Base-by-base conservation (phyloP, 1,140 invertebrate species). In the Subanguina moxae region DNA sequence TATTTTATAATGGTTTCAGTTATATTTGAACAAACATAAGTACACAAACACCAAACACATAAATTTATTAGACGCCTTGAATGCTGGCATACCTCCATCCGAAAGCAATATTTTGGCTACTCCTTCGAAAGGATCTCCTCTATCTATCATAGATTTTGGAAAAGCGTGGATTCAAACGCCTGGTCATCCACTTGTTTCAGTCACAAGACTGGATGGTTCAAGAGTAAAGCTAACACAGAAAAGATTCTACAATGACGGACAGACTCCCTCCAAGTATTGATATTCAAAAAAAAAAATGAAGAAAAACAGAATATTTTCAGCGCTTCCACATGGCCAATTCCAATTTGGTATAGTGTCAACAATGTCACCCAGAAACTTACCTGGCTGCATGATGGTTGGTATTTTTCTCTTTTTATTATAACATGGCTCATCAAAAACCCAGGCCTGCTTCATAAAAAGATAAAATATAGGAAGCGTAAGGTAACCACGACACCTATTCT, bases 111-210 rank as follows among this genome's bases (percentile, higher is more conserved):
- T 63, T 45, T 28, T 21, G 73, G 73, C 17, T 62, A 76, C 1
- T 73, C 76, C 46, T 72, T 76, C 30, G 63, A 74, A 38, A 38
- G 32, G 32, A 38, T 38, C 32, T 38, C n/a, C n/a, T 7, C n/a
- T 52, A 25, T 52, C 48, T 46, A 75, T 75, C 19, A 43, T 61
- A 52, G 68, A 77, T 15, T 75, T 75, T 46, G 73, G 75, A 9
- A 52, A 72, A 56, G 57, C 57, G 15, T 75, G 73, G 73, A 75
- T 67, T 17, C 27, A 57, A 42, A 74, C 80, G 62, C 80, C 79
- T 62, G 78, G 78, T 19, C 79, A 76, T 38, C 77, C 77, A 11
- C 57, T 80, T 32, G 42, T 61, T 45, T 19, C 19, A 5, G 58
- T 30, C 17, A 61, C n/a, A 19, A 19, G 58, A 19, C 17, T 61